Base-by-base conservation (phyloP, 2,797 vertebrate species). In the Phataginus tetradactyla region DNA sequence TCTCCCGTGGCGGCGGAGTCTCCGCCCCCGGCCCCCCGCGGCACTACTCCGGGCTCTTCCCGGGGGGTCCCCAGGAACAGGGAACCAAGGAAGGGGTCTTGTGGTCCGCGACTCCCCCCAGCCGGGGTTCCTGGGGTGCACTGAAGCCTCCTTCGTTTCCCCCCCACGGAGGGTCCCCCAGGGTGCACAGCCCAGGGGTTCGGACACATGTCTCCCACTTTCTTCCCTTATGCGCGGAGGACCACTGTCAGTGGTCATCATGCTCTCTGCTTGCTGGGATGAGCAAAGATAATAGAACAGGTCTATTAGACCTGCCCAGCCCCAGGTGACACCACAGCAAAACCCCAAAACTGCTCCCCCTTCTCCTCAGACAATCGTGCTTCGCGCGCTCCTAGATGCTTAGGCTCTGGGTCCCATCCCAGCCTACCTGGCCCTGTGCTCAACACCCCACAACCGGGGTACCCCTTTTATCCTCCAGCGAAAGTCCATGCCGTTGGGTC, bases 1-100 rank as follows among this genome's bases (percentile, higher is more conserved):
- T 92, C 92, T 53, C 63, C 72, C 4, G 87, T n/a, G 6, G 68
- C 51, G n/a, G 32, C 91, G 7, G 29, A 69, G n/a, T 77, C 55
- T 74, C 88, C 57, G 57, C 89, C n/a, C 53, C 69, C 20, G 9
- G 18, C 77, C 27, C 37, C n/a, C 23, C 17, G 25, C n/a, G 15
- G 34, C 88, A 32, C 21, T 53, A 83, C 77, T 77, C 13, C 37
- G 10, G 75, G 39, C 77, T 64, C 57, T 37, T 34, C 27, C 23
- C 7, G 17, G 32, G 32, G 45, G 29, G 49, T 45, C 72, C 83
- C 55, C 12, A 10, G 66, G 63, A 20, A 15, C 17, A 21, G 29
- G 45, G 12, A 8, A 53, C 12, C n/a, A 5, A 7, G 7, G 5
- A 7, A 14, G 10, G 49, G 9, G 15, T 63, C n/a, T 27, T 79